Evolutionary conservation across 1,140 invertebrate genomes (phyloP).

Genomic region (Lucilia sericata): DNA sequence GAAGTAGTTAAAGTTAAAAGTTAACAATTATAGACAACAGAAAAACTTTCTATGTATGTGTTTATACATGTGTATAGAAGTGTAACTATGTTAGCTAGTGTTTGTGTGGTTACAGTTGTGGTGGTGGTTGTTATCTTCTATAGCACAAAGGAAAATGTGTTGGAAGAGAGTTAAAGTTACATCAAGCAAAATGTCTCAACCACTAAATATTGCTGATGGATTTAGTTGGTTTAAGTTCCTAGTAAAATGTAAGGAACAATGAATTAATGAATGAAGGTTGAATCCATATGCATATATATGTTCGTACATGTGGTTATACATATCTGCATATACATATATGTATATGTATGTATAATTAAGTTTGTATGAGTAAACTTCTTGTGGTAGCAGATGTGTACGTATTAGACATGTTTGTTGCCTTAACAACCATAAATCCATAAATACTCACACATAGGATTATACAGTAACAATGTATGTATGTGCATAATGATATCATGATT

Average conservation of each 20-base stretch:
- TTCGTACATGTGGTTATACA: background rate
- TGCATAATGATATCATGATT: background rate
- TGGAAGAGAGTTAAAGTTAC: background rate
- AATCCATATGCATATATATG: background rate
- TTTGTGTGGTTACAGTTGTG: background rate
- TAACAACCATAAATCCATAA: background rate
- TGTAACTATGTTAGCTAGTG: background rate
- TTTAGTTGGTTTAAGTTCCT: background rate
- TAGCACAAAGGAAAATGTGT: background rate
- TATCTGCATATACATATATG: background rate
- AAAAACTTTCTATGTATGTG: background rate
- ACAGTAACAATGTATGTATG: too few species aligned
- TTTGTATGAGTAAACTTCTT: background rate
- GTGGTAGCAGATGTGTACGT: background rate
- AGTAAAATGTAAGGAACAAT: background rate
- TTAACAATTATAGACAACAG: slow-evolving; percentile 27
- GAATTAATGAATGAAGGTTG: background rate
- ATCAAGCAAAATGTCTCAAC: background rate
- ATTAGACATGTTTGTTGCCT: slow-evolving; percentile 10
- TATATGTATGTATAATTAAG: background rate
- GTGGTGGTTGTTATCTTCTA: background rate
- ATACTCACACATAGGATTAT: background rate
- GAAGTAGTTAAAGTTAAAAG: background rate
- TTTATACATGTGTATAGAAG: too few species aligned
- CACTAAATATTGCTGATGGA: slow-evolving; percentile 16